Conservation (phyloP, 1,140 invertebrate species). For the Olivierus martensii region DNA sequence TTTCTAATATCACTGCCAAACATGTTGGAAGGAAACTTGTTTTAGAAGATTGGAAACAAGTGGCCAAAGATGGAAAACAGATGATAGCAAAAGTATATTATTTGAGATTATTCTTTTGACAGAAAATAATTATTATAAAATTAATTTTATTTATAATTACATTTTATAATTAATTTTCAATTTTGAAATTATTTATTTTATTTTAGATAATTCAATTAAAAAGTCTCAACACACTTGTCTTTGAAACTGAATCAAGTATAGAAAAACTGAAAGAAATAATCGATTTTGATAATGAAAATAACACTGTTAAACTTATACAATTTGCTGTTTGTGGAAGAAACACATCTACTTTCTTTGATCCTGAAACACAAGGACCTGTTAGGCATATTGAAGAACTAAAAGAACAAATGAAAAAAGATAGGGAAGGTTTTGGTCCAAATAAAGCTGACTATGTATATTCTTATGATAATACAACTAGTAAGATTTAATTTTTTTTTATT, state of each 20-base stretch:
- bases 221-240: no score
- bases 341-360: constrained; percentile 17
- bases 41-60: constrained; percentile 14
- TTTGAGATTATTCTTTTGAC: no score
- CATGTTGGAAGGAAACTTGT: constrained; percentile 13
- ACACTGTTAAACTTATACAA: constrained; percentile 17
- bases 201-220: no score
- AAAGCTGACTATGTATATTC: constrained; percentile 18
- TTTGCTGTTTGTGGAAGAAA: constrained; percentile 19
- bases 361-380: constrained; percentile 14
- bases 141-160: no score
- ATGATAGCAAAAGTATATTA: no score
- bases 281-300: constrained; percentile 9
- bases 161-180: no score
- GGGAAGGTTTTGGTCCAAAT: constrained; percentile 15
- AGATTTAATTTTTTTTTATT: constrained; percentile 3
- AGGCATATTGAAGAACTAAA: constrained; percentile 19
- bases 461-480: constrained; percentile 22
- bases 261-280: no score
- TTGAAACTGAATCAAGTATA: no score
- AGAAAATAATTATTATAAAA: no score
- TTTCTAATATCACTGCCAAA: constrained; percentile 9
- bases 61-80: no score
- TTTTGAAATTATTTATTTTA: no score
- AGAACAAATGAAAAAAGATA: constrained; percentile 19